Evolutionary conservation across 2,113 vertebrate species (phyloP).

Genomic region (Echinops telfairi): DNA sequence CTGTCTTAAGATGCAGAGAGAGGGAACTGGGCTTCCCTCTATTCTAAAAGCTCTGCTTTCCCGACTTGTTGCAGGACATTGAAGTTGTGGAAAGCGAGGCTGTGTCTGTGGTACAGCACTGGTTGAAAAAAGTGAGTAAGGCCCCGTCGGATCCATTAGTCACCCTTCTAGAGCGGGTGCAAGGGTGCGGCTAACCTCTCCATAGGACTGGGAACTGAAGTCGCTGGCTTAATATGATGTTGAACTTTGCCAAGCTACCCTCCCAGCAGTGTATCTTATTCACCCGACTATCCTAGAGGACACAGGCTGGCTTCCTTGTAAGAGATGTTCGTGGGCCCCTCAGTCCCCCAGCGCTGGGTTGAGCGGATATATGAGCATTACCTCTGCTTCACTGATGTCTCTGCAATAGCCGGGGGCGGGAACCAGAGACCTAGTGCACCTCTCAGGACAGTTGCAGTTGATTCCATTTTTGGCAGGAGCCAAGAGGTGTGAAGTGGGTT

Average conservation of each 20-base stretch:
- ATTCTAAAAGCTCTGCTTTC: not conserved
- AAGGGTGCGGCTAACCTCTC: not conserved
- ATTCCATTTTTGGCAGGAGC: not conserved
- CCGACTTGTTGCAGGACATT: constrained; percentile 71
- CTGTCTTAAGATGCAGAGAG: not conserved
- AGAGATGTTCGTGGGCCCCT: not conserved
- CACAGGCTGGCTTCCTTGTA: not conserved
- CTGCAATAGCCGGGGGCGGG: not conserved
- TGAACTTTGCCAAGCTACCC: not conserved
- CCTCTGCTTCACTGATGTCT: not conserved
- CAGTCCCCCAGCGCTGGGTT: not conserved
- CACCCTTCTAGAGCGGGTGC: not conserved
- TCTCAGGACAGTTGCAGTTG: not conserved
- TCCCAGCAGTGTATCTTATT: not conserved
- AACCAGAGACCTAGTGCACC: not conserved
- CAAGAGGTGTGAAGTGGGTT: not conserved
- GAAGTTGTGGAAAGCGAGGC: constrained; percentile 56
- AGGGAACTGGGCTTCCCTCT: not conserved
- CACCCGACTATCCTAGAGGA: not conserved
- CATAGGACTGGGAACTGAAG: not conserved
- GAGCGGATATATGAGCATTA: not conserved
- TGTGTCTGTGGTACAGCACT: constrained; percentile 64
- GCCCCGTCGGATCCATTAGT: not conserved
- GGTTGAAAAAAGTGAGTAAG: constrained; percentile 78
- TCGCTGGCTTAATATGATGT: not conserved